Evolutionary conservation across 2,797 vertebrate species (phyloP).

Genomic region (Hydrocynus forskahlii): DNA sequence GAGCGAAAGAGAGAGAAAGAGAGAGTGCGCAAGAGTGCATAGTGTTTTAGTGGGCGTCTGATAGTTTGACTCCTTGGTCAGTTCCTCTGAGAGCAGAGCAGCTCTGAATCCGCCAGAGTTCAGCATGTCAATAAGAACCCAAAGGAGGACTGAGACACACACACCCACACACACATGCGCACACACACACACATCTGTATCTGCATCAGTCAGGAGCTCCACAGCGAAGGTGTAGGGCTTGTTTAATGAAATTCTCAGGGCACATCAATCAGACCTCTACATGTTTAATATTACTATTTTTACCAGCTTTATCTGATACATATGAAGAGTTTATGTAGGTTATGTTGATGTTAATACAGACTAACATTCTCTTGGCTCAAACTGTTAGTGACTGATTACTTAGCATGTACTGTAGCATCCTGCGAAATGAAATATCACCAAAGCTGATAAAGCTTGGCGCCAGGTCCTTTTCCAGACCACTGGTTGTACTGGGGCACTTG

Average conservation of each 20-base stretch:
- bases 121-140: conserved; percentile 45
- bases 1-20: not conserved
- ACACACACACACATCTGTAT: conserved; percentile 15
- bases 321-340: not conserved
- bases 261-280: not conserved
- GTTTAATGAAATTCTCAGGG: not conserved
- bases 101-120: conserved; percentile 28
- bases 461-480: no score
- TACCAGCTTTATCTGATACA: not conserved
- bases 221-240: not conserved
- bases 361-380: no score
- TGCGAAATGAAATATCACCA: not conserved
- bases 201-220: conserved; percentile 10
- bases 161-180: not conserved
- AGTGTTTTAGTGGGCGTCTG: conserved; percentile 33
- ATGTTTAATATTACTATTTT: not conserved
- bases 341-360: not conserved
- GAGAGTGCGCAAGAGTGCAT: not conserved
- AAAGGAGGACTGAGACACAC: conserved; percentile 27
- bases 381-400: not conserved
- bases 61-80: conserved; percentile 37
- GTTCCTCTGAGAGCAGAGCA: conserved; percentile 32
- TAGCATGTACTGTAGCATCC: not conserved
- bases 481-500: no score
- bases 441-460: not conserved